Base-by-base conservation (phyloP, 92 coral and sea anemone species). In the Galaxea fascicularis region DNA sequence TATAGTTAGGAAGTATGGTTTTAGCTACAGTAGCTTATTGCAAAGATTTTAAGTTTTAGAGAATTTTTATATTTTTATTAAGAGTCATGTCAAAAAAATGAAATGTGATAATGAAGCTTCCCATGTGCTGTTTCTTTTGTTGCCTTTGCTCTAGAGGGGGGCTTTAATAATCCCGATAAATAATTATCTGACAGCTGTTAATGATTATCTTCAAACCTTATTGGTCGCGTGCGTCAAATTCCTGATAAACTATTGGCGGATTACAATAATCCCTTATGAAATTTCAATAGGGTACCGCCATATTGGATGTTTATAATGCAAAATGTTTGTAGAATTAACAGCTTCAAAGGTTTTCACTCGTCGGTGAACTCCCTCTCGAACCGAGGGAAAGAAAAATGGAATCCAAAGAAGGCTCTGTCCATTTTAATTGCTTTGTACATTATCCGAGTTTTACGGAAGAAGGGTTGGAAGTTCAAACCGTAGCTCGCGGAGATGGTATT, bases 211-310 rank as follows among this genome's bases (percentile, higher is more conserved):
- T 92, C 93, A 92, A 92, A 78, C 87, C 91, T 83, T 86, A 92
- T 92, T 92, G 95, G 95, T 83, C 83, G 78, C 85, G 29, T 28
- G 60, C 58, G 24, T 80, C 73, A 52, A 74, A 72, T 86, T 82
- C 85, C 67, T 79, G 95, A 70, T 82, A 63, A 92, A 59, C 86
- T 88, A 92, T 92, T 92, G 95, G 95, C 79, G 89, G 95, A 92
- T 86, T 80, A 86, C 78, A 89, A 92, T 92, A 86, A 92, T 92
- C 95, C 71, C 79, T 83, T 82, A 92, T 92, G 91, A 92, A 83
- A 86, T 90, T 86, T 89, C 87, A 77, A 47, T 88, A 57, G 89
- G 76, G 73, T 86, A 86, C 31, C 90, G 92, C 94, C 94, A 91
- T 91, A 45, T 91, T 91, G 83, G 84, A 91, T 73, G 75, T 79